These are phyloP conservation scores for Micromesistius poutassou DNA, from an alignment of 2,797 vertebrate species.

Conservation along the genomic window DNA sequence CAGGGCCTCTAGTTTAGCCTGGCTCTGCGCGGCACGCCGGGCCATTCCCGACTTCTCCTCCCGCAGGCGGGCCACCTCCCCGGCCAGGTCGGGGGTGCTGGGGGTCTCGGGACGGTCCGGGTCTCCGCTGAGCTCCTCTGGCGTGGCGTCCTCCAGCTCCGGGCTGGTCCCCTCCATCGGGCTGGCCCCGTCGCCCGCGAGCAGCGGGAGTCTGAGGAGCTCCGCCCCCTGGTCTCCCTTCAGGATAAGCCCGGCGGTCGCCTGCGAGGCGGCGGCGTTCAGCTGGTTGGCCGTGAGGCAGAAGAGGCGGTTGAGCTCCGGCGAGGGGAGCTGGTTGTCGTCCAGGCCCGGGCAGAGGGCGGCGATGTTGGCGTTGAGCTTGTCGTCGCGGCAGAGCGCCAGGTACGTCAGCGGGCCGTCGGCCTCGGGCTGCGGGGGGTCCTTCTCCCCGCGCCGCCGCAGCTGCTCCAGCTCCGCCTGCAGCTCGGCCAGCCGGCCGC, in stretches of 20 bases:
- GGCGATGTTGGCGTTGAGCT: conserved; percentile 32
- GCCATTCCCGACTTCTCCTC: conserved; percentile 57
- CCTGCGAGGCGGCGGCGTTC: conserved; percentile 56
- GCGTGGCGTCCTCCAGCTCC: conserved; percentile 33
- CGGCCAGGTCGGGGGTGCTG: conserved; percentile 29
- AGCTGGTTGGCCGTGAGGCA: conserved; percentile 65
- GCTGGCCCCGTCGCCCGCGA: conserved; percentile 15
- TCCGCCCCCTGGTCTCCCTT: conserved; percentile 14
- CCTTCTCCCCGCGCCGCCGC: conserved; percentile 27
- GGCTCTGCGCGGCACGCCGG: conserved; percentile 56
- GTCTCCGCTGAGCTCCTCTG: conserved; percentile 11
- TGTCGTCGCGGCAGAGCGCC: conserved; percentile 53
- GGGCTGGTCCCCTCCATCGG: conserved; percentile 14
- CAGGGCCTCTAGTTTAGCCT: conserved; percentile 71
- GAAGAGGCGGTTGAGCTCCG: conserved; percentile 53
- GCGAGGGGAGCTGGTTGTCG: conserved; percentile 39
- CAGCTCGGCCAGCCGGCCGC: conserved; percentile 59
- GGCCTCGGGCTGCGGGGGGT: not conserved
- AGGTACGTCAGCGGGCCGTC: conserved; percentile 65
- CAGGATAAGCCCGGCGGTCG: conserved; percentile 44
- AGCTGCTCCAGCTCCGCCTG: conserved; percentile 64
- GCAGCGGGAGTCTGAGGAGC: not conserved
- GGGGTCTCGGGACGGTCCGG: conserved; percentile 16
- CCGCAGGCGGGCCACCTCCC: conserved; percentile 61
- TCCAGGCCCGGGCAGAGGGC: conserved; percentile 53